These are phyloP conservation scores for Catostylus mosaicus DNA, from an alignment of 30 jellyfish, hydroid and myxozoan genomes.

Conservation along the genomic window DNA sequence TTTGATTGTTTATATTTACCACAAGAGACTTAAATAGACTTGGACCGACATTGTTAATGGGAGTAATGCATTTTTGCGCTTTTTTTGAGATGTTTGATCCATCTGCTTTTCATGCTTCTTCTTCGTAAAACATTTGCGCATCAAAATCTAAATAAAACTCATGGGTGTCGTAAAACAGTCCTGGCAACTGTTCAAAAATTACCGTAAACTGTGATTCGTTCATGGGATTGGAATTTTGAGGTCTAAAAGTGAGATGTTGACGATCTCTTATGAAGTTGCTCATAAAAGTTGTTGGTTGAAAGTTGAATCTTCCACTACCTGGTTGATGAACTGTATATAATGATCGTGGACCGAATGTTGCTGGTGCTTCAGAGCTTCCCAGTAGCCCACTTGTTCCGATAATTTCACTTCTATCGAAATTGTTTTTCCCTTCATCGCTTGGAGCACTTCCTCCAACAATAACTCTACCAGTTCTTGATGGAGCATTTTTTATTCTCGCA, in stretches of 20 bases:
- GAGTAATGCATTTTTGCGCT: not conserved
- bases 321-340: not conserved
- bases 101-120: not conserved
- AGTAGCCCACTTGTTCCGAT: not conserved
- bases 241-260: not conserved
- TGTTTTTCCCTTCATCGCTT: no score
- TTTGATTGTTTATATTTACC: not conserved
- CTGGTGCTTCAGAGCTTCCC: not conserved
- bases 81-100: not conserved
- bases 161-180: not conserved
- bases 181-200: not conserved
- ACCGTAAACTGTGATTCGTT: not conserved
- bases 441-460: no score
- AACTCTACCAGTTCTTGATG: no score
- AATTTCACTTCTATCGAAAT: no score
- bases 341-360: not conserved
- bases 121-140: not conserved
- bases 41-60: not conserved
- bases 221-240: not conserved
- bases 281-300: not conserved
- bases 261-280: not conserved
- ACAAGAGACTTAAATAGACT: not conserved
- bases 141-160: no score
- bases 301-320: not conserved
- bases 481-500: no score